phyloP scores from a whole-genome alignment of 2,888 invertebrate species.

The Urechis unicinctus region DNA sequence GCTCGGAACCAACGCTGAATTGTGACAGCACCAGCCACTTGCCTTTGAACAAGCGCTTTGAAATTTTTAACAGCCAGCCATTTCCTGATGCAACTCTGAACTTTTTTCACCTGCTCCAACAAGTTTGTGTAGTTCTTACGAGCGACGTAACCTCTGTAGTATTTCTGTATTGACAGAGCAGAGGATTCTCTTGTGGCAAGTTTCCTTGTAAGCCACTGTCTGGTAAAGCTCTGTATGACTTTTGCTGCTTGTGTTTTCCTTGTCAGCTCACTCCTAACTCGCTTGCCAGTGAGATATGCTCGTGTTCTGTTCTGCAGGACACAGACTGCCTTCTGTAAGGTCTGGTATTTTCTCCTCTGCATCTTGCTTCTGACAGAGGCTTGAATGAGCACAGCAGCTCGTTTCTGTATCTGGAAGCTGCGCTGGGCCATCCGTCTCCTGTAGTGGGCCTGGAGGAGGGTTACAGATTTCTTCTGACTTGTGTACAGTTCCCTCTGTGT shows the following conservation, averaged over 20 bases:
- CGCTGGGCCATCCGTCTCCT: neutral
- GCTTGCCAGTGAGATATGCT: too few relatives aligned
- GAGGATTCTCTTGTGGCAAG: too few relatives aligned
- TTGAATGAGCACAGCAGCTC: neutral
- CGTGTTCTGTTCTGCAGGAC: neutral
- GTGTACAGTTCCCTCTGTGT: neutral
- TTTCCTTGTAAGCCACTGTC: too few relatives aligned
- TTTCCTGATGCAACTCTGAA: too few relatives aligned
- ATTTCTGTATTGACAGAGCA: too few relatives aligned
- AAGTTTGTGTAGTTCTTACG: slow-evolving; percentile 5
- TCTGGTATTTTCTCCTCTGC: neutral
- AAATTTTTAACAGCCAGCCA: too few relatives aligned
- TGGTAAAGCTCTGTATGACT: too few relatives aligned
- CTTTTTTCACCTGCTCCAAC: neutral
- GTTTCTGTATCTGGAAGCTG: neutral
- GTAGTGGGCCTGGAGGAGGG: neutral
- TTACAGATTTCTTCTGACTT: neutral
- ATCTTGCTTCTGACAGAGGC: neutral
- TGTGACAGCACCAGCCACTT: neutral
- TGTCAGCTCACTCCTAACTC: slow-evolving; percentile 10
- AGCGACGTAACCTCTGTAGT: slow-evolving; percentile 8
- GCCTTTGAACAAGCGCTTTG: too few relatives aligned
- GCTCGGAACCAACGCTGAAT: neutral
- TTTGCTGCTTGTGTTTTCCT: neutral
- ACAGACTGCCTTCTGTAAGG: neutral